Evolutionary conservation across 2,797 vertebrate species (phyloP).

Genomic region (Mycteria americana): DNA sequence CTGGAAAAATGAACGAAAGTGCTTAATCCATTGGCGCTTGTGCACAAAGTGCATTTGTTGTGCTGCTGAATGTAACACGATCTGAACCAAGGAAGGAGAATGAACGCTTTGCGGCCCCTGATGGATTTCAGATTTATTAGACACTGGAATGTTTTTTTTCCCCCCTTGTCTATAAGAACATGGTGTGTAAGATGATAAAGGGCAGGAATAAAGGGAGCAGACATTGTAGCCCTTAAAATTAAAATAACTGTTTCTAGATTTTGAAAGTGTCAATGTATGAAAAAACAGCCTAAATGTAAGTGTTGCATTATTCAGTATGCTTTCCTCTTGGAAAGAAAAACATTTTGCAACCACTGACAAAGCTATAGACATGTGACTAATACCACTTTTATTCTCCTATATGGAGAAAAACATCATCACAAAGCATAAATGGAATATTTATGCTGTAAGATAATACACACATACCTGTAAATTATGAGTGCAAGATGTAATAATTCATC

Average conservation of each 20-base stretch:
- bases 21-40: conserved; percentile 44
- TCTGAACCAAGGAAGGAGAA: conserved; percentile 46
- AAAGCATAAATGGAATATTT: conserved; percentile 64
- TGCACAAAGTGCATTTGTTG: conserved; percentile 68
- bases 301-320: conserved; percentile 42
- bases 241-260: conserved; percentile 53
- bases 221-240: conserved; percentile 45
- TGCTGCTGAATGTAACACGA: conserved; percentile 61
- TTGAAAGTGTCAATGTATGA: conserved; percentile 41
- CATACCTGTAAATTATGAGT: conserved; percentile 62
- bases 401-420: conserved; percentile 51
- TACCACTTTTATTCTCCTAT: conserved; percentile 55
- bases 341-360: conserved; percentile 50
- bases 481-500: conserved; percentile 53
- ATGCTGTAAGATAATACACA: conserved; percentile 62
- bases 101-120: conserved; percentile 48
- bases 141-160: conserved; percentile 65
- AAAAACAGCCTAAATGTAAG: conserved; percentile 27
- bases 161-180: conserved; percentile 59
- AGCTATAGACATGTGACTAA: conserved; percentile 59
- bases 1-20: conserved; percentile 27
- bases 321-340: conserved; percentile 55
- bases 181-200: conserved; percentile 67
- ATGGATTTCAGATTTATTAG: conserved; percentile 72
- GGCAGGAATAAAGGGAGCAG: conserved; percentile 61